phyloP scores from a whole-genome alignment of 2,888 invertebrate genomes.

The Cremastobaeus sp. region DNA sequence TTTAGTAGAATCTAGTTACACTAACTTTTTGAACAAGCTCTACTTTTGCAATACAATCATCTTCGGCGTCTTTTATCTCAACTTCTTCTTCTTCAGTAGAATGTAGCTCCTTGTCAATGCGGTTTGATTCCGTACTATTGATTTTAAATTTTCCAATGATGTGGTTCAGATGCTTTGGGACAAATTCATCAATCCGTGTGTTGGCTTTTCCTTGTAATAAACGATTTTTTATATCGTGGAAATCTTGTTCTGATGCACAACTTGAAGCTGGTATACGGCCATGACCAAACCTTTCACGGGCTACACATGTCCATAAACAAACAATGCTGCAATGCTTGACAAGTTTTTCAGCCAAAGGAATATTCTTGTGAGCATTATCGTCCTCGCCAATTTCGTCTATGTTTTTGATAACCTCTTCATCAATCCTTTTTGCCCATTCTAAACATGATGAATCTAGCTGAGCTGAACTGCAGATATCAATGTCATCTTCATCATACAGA shows the following conservation, averaged over 20 bases:
- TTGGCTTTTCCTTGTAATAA: neutral
- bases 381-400: neutral
- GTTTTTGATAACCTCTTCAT: neutral
- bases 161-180: neutral
- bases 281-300: neutral
- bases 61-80: no score
- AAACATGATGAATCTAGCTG: neutral
- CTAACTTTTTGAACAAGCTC: no score
- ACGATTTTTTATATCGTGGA: conserved; percentile 1
- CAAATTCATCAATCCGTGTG: neutral
- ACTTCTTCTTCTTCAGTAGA: no score
- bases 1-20: no score
- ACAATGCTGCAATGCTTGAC: conserved; percentile 1
- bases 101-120: no score
- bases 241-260: conserved; percentile 5
- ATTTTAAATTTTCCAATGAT: no score
- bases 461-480: neutral
- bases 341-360: neutral
- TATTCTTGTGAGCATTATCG: neutral
- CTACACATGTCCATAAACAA: conserved; percentile 4
- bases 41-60: no score
- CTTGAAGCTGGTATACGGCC: conserved; percentile 1
- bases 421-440: neutral
- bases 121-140: no score
- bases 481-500: neutral